Evolutionary conservation across 2,113 vertebrate genomes (phyloP).

Genomic region (Myiozetetes cayanensis): DNA sequence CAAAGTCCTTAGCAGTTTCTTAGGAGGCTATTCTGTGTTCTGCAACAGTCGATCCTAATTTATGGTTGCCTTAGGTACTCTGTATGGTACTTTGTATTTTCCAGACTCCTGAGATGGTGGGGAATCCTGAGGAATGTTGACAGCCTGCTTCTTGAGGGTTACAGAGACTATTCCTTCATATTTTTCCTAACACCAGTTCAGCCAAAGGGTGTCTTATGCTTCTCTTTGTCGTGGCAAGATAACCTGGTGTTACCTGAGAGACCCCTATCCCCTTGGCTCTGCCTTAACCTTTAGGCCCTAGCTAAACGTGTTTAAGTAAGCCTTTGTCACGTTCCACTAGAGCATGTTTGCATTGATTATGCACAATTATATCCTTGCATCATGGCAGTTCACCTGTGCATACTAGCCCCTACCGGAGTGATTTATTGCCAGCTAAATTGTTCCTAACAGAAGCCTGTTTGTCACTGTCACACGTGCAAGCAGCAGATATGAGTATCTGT

Average conservation of each 20-base stretch:
- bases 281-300: background rate
- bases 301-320: conserved; percentile 49
- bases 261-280: background rate
- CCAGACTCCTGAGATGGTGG: background rate
- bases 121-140: background rate
- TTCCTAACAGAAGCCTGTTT: conserved; percentile 66
- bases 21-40: background rate
- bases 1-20: background rate
- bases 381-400: conserved; percentile 35
- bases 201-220: background rate
- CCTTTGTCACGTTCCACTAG: conserved; percentile 48
- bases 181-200: background rate
- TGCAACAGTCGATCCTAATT: background rate
- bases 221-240: background rate
- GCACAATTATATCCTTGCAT: conserved; percentile 47
- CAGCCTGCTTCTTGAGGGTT: background rate
- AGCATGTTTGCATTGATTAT: conserved; percentile 66
- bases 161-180: background rate
- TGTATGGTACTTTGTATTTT: background rate
- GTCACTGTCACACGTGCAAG: conserved; percentile 65
- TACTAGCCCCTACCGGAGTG: conserved; percentile 15
- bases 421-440: conserved; percentile 71
- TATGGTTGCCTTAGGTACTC: background rate
- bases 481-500: conserved; percentile 50
- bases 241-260: background rate